phyloP scores from a whole-genome alignment of 2,797 vertebrate genomes.

The Acipenser ruthenus region DNA sequence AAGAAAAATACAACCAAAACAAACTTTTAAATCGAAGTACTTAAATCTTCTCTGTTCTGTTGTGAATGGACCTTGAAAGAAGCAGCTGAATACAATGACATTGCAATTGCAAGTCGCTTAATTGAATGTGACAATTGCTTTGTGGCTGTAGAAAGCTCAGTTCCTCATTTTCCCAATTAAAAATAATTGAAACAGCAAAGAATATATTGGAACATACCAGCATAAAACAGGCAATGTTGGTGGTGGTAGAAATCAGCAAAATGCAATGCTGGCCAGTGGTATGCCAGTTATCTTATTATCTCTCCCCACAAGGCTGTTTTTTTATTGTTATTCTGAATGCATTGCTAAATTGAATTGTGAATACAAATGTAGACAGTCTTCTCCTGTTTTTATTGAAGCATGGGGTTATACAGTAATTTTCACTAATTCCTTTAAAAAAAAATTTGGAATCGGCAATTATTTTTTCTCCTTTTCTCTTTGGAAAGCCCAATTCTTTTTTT shows the following conservation, averaged over 20 bases:
- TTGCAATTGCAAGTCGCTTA: constrained; percentile 15
- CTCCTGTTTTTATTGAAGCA: too few relatives aligned
- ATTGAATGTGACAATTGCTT: constrained; percentile 18
- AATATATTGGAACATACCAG: neutral
- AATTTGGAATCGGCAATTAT: too few relatives aligned
- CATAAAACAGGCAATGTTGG: neutral
- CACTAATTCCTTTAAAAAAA: too few relatives aligned
- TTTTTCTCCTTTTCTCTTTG: too few relatives aligned
- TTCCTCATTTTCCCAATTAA: constrained; percentile 8
- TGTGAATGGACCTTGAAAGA: constrained; percentile 17
- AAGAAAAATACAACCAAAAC: constrained; percentile 1
- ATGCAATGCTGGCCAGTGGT: neutral
- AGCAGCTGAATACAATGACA: constrained; percentile 2
- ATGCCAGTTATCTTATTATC: neutral
- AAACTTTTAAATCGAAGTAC: constrained; percentile 8
- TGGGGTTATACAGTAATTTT: too few relatives aligned
- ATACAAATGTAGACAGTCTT: too few relatives aligned
- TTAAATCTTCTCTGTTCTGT: constrained; percentile 18
- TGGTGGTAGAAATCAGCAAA: neutral
- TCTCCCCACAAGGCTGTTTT: neutral
- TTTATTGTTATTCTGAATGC: constrained; percentile 10
- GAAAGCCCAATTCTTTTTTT: too few relatives aligned
- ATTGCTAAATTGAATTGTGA: neutral
- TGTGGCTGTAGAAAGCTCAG: constrained; percentile 7
- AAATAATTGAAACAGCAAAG: constrained; percentile 10